Base-by-base conservation (phyloP, 2,888 invertebrate genomes). In the Rhynchonema sp. region DNA sequence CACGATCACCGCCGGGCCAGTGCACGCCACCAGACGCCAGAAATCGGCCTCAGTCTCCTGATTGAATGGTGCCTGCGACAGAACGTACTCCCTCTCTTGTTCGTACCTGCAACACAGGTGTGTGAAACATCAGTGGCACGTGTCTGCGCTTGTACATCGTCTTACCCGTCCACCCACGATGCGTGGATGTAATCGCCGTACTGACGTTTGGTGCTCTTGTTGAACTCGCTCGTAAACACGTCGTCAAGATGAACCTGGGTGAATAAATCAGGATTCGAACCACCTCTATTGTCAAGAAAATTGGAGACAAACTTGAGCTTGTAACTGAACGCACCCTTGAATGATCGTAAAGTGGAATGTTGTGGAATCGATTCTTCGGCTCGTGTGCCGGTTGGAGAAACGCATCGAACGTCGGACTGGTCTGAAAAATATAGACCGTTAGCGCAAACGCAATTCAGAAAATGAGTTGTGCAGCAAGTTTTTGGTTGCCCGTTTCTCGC, bases 41-140 rank as follows among this genome's bases (percentile, higher is more conserved):
- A 63, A 63, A 52, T 63, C 62, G 20, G 54, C 52, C 55, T 63
- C 62, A 17, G 63, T 63, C 26, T 53, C 26, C 22, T 62, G 55
- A 28, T 60, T 59, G 56, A 59, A 63, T 1, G 63, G 63, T 2
- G 62, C 63, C 56, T 63, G 63, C 29, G 55, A 55, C 23, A 55
- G 29, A 2, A 55, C 27, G 29, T 55, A 55, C 27, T 55, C 9
- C 27, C 3, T 3, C 28, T 17, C 6, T 6, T 6, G 25, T n/a
- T n/a, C n/a, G n/a, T n/a, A n/a, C n/a, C n/a, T n/a, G n/a, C n/a
- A n/a, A n/a, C n/a, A n/a, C n/a, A n/a, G n/a, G n/a, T n/a, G n/a
- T n/a, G n/a, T n/a, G n/a, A n/a, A n/a, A n/a, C n/a, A n/a, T n/a
- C n/a, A n/a, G n/a, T n/a, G n/a, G n/a, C n/a, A n/a, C n/a, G n/a